Percentiles rank a stretch among this genome's conserved stretches.
phyloP scores from a whole-genome alignment of 1,140 invertebrate genomes.

The Heliconius himera region DNA sequence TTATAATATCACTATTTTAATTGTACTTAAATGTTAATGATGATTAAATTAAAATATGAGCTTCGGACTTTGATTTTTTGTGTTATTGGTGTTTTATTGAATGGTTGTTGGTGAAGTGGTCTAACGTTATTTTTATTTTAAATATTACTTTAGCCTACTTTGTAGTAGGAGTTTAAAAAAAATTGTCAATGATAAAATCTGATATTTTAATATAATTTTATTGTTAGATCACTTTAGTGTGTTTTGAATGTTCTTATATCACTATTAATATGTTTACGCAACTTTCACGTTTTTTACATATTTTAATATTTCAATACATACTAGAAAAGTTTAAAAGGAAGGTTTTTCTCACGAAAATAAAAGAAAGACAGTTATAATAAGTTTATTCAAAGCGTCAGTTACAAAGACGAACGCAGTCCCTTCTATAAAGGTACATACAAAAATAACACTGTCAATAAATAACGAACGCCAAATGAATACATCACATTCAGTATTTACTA shows the following conservation, averaged over 20 bases:
- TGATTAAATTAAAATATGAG: conserved; percentile 64
- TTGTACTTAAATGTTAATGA: conserved; percentile 68
- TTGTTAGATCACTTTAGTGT: neutral
- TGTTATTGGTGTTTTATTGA: neutral
- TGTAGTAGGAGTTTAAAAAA: too few relatives aligned
- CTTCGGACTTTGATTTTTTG: conserved; percentile 37
- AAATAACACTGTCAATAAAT: conserved; percentile 48
- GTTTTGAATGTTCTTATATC: neutral
- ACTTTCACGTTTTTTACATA: too few relatives aligned
- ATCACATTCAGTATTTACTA: conserved; percentile 34
- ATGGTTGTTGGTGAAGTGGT: neutral
- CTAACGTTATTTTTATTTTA: neutral
- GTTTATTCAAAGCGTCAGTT: conserved; percentile 69
- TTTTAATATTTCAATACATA: too few relatives aligned
- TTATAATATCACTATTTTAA: conserved; percentile 44
- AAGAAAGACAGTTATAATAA: conserved; percentile 53
- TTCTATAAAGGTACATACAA: conserved; percentile 54
- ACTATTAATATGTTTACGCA: neutral
- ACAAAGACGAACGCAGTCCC: conserved; percentile 56
- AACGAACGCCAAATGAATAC: conserved; percentile 38
- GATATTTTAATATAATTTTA: neutral
- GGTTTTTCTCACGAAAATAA: conserved; percentile 20
- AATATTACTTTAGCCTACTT: too few relatives aligned
- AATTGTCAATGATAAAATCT: too few relatives aligned
- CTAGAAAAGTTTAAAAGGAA: too few relatives aligned